These are phyloP conservation scores for Cyclargus thomasi DNA, from an alignment of 1,140 invertebrate genomes.

Conservation along the genomic window DNA sequence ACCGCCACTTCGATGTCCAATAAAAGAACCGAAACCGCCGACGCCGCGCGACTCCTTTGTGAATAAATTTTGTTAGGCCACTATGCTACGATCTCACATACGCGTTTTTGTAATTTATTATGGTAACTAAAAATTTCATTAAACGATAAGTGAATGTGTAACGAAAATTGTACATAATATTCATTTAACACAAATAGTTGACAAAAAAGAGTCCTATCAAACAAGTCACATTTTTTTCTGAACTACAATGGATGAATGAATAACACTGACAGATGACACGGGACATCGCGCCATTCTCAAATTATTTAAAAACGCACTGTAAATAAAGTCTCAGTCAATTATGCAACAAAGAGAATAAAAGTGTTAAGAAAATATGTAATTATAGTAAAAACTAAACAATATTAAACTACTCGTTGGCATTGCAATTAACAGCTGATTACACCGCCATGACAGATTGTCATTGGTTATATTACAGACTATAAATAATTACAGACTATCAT, in stretches of 20 bases:
- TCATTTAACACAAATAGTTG: conserved; percentile 45
- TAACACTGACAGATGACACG: conserved; percentile 70
- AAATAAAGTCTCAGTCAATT: conserved; percentile 30
- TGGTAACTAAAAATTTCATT: conserved; percentile 37
- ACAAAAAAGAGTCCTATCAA: conserved; percentile 63
- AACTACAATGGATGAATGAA: conserved; percentile 72
- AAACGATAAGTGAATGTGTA: conserved; percentile 47
- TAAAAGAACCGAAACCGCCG: conserved; percentile 51
- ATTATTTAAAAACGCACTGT: conserved; percentile 36
- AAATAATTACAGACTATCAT: background rate
- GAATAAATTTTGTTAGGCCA: conserved; percentile 54
- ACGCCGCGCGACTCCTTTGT: conserved; percentile 68
- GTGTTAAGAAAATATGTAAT: conserved; percentile 32
- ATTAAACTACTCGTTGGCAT: conserved; percentile 59
- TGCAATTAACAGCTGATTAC: conserved; percentile 74
- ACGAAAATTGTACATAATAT: conserved; percentile 43
- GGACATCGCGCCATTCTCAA: conserved; percentile 66
- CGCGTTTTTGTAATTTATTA: conserved; percentile 41
- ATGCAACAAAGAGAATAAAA: conserved; percentile 29
- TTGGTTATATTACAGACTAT: conserved; percentile 24
- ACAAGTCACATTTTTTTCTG: conserved; percentile 73
- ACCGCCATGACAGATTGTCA: conserved; percentile 63
- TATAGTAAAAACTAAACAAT: conserved; percentile 41
- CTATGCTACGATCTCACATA: conserved; percentile 41
- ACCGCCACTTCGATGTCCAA: conserved; percentile 45